These are phyloP conservation scores for Ariopsis seemanni DNA, from an alignment of 2,113 vertebrate species.

Conservation along the genomic window DNA sequence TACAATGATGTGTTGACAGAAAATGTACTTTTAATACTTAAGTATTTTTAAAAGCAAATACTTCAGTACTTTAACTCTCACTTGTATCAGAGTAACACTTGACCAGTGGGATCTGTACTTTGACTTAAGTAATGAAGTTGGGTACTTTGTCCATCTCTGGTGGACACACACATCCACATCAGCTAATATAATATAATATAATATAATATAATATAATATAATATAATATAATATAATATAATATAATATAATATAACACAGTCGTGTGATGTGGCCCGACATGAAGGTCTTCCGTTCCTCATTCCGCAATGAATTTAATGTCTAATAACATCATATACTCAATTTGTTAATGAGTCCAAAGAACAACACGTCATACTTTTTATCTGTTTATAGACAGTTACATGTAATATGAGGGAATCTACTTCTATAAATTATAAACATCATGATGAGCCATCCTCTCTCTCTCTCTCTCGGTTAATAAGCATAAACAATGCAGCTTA, in stretches of 20 bases:
- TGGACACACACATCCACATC: too few species aligned
- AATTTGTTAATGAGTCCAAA: not conserved
- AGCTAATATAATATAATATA: constrained; percentile 18
- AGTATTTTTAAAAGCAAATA: too few species aligned
- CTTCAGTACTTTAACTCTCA: too few species aligned
- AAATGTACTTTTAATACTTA: too few species aligned
- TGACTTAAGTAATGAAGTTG: too few species aligned
- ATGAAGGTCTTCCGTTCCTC: not conserved
- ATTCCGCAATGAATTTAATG: not conserved
- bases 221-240: constrained; percentile 12
- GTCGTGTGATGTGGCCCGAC: not conserved
- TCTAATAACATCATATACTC: not conserved
- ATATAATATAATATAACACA: not conserved
- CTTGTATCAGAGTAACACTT: too few species aligned
- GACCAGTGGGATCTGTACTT: too few species aligned
- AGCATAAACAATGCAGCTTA: not conserved
- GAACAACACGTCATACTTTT: not conserved
- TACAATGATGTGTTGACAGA: too few species aligned
- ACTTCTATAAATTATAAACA: not conserved
- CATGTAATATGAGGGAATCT: not conserved
- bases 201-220: not conserved
- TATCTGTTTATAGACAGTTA: not conserved
- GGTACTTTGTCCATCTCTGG: too few species aligned
- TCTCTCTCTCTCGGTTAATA: too few species aligned
- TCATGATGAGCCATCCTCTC: too few species aligned